Conservation (phyloP, 2,888 invertebrate genomes). For the Clusia tigrina region DNA sequence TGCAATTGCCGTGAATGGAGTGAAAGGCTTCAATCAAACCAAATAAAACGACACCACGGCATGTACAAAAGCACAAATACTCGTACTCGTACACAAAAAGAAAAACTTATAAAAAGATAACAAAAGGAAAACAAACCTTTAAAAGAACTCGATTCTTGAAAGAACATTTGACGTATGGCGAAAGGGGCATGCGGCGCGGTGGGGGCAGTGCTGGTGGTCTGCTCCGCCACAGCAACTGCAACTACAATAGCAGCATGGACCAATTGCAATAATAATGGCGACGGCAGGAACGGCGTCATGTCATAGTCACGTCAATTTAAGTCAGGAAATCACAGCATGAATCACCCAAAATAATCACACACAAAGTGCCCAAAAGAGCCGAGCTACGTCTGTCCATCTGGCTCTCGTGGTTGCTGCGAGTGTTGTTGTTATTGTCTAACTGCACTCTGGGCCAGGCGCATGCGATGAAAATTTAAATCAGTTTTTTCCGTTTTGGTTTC, state of each 20-base stretch:
- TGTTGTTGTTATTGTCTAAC: neutral
- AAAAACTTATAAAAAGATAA: slow-evolving; percentile 37
- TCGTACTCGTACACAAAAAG: slow-evolving; percentile 10
- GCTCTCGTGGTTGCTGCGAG: neutral
- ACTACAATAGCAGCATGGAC: slow-evolving; percentile 18
- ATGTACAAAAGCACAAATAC: no score
- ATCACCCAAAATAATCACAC: slow-evolving; percentile 43
- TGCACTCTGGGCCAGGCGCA: neutral
- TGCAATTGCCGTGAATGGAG: slow-evolving; percentile 57
- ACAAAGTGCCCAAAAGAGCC: slow-evolving; percentile 17
- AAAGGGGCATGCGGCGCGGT: slow-evolving; percentile 21
- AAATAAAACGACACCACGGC: neutral
- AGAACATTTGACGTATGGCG: slow-evolving; percentile 9
- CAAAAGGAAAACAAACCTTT: slow-evolving; percentile 47
- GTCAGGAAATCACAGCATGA: slow-evolving; percentile 59
- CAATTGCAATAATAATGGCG: slow-evolving; percentile 43
- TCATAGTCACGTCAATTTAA: slow-evolving; percentile 58
- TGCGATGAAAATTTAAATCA: slow-evolving; percentile 8
- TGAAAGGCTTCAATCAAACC: slow-evolving; percentile 59
- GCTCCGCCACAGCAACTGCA: slow-evolving; percentile 44
- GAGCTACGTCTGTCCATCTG: no score
- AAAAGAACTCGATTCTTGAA: slow-evolving; percentile 28
- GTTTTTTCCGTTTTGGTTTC: no score
- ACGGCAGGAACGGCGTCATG: slow-evolving; percentile 48
- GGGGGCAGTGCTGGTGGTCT: slow-evolving; percentile 11